Conservation (phyloP, 1,140 invertebrate genomes). For the Microvelia longipes region DNA sequence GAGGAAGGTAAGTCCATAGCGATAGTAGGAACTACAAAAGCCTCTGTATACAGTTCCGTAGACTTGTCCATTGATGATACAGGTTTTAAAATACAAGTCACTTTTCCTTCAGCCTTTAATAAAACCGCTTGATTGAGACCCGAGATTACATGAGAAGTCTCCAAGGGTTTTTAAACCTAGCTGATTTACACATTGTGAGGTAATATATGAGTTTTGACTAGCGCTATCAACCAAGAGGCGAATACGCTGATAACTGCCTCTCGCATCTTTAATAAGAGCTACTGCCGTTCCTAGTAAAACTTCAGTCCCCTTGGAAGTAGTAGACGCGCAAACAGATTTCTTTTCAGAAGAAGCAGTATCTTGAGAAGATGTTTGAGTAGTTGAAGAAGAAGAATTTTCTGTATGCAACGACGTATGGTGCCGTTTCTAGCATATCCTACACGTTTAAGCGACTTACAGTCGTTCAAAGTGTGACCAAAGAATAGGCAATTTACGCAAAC, state of each 20-base stretch:
- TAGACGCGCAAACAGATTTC: too few species aligned
- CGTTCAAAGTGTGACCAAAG: not conserved
- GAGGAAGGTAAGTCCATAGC: not conserved
- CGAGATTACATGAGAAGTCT: not conserved
- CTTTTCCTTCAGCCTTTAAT: not conserved
- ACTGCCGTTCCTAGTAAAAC: not conserved
- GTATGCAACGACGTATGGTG: not conserved
- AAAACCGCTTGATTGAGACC: not conserved
- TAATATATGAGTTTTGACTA: not conserved
- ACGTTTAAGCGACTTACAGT: not conserved
- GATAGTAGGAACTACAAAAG: not conserved
- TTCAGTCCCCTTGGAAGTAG: too few species aligned
- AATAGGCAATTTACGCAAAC: not conserved
- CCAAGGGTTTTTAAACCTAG: not conserved
- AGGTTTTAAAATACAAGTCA: not conserved
- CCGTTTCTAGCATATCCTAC: not conserved
- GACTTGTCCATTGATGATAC: not conserved
- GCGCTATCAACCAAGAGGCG: not conserved
- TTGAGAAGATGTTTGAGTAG: not conserved
- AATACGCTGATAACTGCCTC: not conserved
- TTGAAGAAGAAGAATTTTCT: not conserved
- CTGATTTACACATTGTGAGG: not conserved
- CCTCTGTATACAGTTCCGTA: not conserved
- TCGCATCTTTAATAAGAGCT: not conserved
- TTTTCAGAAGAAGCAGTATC: not conserved